These are phyloP conservation scores for Burhinus oedicnemus DNA, from an alignment of 2,113 vertebrate species.

Conservation along the genomic window DNA sequence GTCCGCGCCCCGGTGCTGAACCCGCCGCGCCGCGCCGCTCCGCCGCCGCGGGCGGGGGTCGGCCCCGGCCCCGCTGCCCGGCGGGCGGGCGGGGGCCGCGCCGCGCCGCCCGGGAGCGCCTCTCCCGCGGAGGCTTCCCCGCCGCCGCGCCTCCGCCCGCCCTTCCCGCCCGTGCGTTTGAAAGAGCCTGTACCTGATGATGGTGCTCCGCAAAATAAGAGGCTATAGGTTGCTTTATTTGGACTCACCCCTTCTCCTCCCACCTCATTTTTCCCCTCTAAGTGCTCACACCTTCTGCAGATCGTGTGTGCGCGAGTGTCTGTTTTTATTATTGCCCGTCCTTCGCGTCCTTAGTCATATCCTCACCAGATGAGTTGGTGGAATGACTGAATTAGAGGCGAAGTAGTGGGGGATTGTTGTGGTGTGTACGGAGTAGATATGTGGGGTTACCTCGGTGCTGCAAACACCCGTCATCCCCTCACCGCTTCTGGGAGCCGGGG, in stretches of 20 bases:
- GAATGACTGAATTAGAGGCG: slow-evolving; percentile 58
- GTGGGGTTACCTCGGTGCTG: slow-evolving; percentile 52
- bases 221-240: slow-evolving; percentile 82
- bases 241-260: slow-evolving; percentile 79
- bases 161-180: slow-evolving; percentile 85
- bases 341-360: slow-evolving; percentile 64
- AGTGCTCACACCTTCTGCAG: slow-evolving; percentile 47
- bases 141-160: no score
- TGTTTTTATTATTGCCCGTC: slow-evolving; percentile 53
- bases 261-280: slow-evolving; percentile 70
- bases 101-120: no score
- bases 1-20: no score
- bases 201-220: slow-evolving; percentile 77
- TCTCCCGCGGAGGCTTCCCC: no score
- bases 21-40: no score
- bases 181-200: slow-evolving; percentile 79
- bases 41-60: no score
- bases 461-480: background rate
- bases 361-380: slow-evolving; percentile 65
- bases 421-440: slow-evolving; percentile 1
- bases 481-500: slow-evolving; percentile 18
- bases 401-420: slow-evolving; percentile 40
- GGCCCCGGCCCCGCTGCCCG: no score
- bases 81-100: no score
- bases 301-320: slow-evolving; percentile 26